Conservation (phyloP, 2,888 invertebrate genomes). For the Keiferia lycopersicella region DNA sequence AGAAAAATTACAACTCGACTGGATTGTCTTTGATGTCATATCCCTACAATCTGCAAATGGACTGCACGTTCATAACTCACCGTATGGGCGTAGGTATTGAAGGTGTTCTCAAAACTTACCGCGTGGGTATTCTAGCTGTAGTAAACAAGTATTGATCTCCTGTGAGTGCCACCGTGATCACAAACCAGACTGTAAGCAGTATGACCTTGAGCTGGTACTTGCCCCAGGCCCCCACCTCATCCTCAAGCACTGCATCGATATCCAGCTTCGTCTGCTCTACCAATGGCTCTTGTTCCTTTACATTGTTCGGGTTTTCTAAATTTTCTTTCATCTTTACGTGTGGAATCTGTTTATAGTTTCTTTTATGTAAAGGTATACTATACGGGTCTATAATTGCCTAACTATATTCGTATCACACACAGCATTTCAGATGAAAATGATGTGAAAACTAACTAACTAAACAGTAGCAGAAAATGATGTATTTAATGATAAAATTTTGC, state of each 20-base stretch:
- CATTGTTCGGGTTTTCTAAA: background rate
- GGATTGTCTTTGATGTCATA: no score
- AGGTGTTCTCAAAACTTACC: constrained; percentile 50
- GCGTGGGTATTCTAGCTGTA: constrained; percentile 65
- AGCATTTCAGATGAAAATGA: no score
- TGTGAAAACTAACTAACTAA: no score
- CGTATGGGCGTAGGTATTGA: background rate
- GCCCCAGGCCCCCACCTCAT: constrained; percentile 71
- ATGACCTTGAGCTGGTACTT: constrained; percentile 67
- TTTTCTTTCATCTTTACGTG: no score
- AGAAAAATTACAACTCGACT: no score
- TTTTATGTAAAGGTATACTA: no score
- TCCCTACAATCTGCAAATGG: no score
- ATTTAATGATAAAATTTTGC: no score
- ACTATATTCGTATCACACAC: no score
- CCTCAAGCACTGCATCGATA: constrained; percentile 60
- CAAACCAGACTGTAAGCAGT: constrained; percentile 69
- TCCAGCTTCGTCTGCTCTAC: constrained; percentile 41
- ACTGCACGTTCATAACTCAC: no score
- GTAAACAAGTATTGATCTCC: constrained; percentile 74
- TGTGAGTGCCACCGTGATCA: constrained; percentile 68
- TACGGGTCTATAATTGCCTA: no score
- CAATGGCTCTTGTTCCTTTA: background rate
- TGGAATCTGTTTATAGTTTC: background rate
- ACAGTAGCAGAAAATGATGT: no score